Conservation (phyloP, 2,113 vertebrate genomes). For the Ranitomeya imitator region DNA sequence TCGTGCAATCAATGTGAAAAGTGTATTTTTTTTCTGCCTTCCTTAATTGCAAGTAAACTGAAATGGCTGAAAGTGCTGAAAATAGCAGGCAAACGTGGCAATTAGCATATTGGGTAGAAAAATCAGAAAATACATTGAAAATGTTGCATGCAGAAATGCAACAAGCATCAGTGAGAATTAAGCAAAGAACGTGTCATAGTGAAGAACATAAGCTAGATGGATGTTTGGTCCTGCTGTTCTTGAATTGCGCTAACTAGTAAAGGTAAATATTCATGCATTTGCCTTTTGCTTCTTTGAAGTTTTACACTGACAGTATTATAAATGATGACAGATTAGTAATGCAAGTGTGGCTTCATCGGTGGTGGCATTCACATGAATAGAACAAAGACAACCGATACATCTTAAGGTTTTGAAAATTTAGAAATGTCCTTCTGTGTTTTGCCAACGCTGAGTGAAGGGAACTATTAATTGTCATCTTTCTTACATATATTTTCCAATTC, state of each 20-base stretch:
- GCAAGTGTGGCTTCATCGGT: neutral
- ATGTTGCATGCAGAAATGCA: conserved; percentile 1
- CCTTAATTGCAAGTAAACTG: neutral
- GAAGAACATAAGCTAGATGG: conserved; percentile 2
- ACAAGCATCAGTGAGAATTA: neutral
- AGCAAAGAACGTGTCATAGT: neutral
- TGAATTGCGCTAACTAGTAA: neutral
- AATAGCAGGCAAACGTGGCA: neutral
- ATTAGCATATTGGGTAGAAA: conserved; percentile 8
- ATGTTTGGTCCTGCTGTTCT: neutral
- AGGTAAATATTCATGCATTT: conserved; percentile 25
- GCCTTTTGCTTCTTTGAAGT: neutral
- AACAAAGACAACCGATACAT: neutral
- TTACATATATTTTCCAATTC: neutral
- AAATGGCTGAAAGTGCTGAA: neutral
- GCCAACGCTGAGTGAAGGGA: neutral
- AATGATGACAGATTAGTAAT: conserved; percentile 5
- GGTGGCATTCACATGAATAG: neutral
- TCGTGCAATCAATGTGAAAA: conserved; percentile 1
- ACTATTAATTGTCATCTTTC: neutral
- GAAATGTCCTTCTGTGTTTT: neutral
- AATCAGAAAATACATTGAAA: neutral
- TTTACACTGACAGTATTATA: neutral
- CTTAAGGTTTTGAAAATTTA: neutral
- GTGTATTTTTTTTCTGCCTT: neutral